Evolutionary conservation across 2,888 invertebrate species (phyloP), one percentile per base, ranked within the genome.

Genomic region (Amphiduros pacificus): DNA sequence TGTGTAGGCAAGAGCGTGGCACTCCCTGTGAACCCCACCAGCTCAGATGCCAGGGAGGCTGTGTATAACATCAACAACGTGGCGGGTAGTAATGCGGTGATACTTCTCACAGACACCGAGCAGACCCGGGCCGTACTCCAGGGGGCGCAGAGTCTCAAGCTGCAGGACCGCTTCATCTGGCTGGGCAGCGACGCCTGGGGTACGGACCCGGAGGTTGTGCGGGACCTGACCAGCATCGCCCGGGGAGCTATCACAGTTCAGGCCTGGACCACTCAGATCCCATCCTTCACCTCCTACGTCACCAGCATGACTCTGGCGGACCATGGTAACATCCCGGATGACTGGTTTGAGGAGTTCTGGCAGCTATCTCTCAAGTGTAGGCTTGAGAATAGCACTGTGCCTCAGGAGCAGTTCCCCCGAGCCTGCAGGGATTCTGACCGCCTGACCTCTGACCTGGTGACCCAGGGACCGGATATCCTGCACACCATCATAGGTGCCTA

Each of bases 311-410:
- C 76, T 0, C 72, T 78, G 26, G 69, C 69, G 22, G 74, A 78
- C 53, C 78, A 79, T 36, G 71, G 70, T 2, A 76, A 77, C 3
- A 76, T 83, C 48, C 82, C 83, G 3, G 73, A 77, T 59, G 78
- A 78, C 56, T 84, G 83, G 84, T 82, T 83, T 57, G 79, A 81
- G 49, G 83, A 84, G 48, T 77, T 81, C 40, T 82, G 78, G 73
- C 81, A 83, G 66, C 74, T 74, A 44, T 17, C 52, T 17, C 74
- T 75, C 56, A 66, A 78, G 60, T 83, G 83, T 65, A 74, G 77
- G 31, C 71, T 82, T 27, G 67, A 77, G 1, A 72, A 73, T 41
- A 75, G 76, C 48, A 67, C 66, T 4, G 63, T 61, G 17, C 69
- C 74, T 2, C 72, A 71, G 59, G 73, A 70, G 29, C 67, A 72